Percentiles rank a stretch among this genome's conserved stretches.
Conservation (phyloP, 1,140 invertebrate species). For the Aphelinus certus region DNA sequence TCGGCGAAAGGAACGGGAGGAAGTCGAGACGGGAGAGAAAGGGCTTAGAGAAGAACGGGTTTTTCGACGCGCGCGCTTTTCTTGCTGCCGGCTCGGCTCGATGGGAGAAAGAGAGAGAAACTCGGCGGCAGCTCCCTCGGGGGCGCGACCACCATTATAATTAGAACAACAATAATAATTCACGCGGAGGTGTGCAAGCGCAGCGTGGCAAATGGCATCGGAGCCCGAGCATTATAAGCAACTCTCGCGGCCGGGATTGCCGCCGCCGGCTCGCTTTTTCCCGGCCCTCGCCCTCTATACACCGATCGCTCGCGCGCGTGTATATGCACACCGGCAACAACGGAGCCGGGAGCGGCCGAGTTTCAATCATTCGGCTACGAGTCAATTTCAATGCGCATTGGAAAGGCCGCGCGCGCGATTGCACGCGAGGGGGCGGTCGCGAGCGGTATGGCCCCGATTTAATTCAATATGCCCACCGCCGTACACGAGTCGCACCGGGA, state of each 20-base stretch:
- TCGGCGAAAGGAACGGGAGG: background rate
- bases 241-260: constrained; percentile 5
- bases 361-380: no score
- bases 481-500: no score
- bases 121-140: background rate
- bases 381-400: no score
- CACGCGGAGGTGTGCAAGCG: constrained; percentile 1
- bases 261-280: constrained; percentile 7
- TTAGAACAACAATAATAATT: constrained; percentile 36
- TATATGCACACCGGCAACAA: no score
- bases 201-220: background rate
- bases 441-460: no score
- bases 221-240: background rate
- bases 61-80: constrained; percentile 25
- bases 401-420: no score
- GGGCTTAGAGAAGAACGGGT: constrained; percentile 11
- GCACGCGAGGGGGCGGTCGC: no score
- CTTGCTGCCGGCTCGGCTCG: background rate
- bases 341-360: no score
- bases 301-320: no score
- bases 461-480: no score
- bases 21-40: background rate
- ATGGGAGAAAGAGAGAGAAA: background rate
- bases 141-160: constrained; percentile 23
- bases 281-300: no score